Evolutionary conservation across 92 coral and sea anemone genomes (phyloP), one percentile per base, ranked within the genome.

Genomic region (Bergia puertoricense): DNA sequence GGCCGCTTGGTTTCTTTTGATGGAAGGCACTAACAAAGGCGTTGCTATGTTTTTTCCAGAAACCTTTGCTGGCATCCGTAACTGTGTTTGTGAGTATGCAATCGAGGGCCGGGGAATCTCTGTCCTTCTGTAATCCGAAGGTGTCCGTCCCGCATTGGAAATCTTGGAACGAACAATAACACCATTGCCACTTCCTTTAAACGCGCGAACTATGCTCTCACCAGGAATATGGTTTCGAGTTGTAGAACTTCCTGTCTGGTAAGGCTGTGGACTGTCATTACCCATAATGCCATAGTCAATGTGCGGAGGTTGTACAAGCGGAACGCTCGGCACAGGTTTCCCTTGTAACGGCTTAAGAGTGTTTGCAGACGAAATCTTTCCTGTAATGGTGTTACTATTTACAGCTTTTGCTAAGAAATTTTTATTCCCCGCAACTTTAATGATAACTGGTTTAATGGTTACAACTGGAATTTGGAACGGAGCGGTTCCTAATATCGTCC

Each of bases 181-280:
- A 23, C 87, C 87, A 15, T 45, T 23, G 30, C 87, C 87, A 14
- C 44, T 46, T 8, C 87, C 87, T 16, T 48, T 69, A 46, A 84
- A 84, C 44, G 42, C 8, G 3, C 77, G 78, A 20, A 76, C 42
- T 71, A 84, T 36, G 1, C 46, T 79, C 20, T 54, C 79, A n/a
- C 79, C 87, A 14, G 87, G 87, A 13, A 84, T 84, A 46, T 84
- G 79, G 4, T 48, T 69, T 48, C 87, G 87, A 84, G 87, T 84
- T 39, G 77, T 84, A 4, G 77, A 45, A 0, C 62, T 7, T 5
- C 42, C 77, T 3, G 40, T 82, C 37, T 82, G 78, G 8, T 44
- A 13, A 15, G 77, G 67, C 79, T 6, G 42, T 14, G 87, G 79
- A 72, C 43, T 84, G 7, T 84, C 77, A 71, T 36, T 84, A 84